Base-by-base conservation (phyloP, 2,797 vertebrate genomes). In the Acanthurus tractus region DNA sequence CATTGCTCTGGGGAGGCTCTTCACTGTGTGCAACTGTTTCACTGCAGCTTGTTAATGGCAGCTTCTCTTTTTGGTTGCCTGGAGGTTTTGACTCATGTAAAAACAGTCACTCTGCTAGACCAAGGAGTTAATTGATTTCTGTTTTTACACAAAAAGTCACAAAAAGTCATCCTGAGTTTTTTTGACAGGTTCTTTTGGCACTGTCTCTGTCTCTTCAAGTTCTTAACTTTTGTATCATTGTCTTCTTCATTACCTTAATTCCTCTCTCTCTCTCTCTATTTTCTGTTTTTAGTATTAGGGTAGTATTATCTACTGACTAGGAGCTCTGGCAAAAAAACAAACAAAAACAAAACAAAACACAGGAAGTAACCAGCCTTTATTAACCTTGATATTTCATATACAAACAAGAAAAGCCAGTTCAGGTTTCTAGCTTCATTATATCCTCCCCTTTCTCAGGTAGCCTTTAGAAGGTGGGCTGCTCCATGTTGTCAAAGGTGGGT, bases 11-110 rank as follows among this genome's bases (percentile, higher is more conserved):
- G 70, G 49, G 69, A 84, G 59, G 25, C 53, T 67, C 45, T 54
- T 68, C 3, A 14, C 45, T 11, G 15, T 3, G 38, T 74, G 65
- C 63, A 68, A 22, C 29, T 83, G 66, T 65, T 74, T 62, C 2
- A 0, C 50, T 63, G 74, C 63, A 66, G 67, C 78, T 86, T 13
- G 34, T 86, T 83, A 83, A 53, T 9, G 3, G 38, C 0, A 0
- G 20, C 49, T 71, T 6, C 2, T 50, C 58, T 68, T 8, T 13
- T 42, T 22, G 53, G 81, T 74, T 74, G 79, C 76, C 58, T 38
- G 48, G 65, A 64, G 62, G 79, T 29, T 2, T 66, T 25, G 40
- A 62, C 50, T 86, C 34, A 52, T 52, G 57, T 71, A 69, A 83
- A 83, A 58, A 59, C 53, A 61, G 55, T 15, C 45, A 20, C n/a